Percentiles rank a stretch among this genome's conserved stretches.
These are phyloP conservation scores for Cynopterus brachyotis DNA, from an alignment of 2,113 vertebrate genomes.

Conservation along the genomic window DNA sequence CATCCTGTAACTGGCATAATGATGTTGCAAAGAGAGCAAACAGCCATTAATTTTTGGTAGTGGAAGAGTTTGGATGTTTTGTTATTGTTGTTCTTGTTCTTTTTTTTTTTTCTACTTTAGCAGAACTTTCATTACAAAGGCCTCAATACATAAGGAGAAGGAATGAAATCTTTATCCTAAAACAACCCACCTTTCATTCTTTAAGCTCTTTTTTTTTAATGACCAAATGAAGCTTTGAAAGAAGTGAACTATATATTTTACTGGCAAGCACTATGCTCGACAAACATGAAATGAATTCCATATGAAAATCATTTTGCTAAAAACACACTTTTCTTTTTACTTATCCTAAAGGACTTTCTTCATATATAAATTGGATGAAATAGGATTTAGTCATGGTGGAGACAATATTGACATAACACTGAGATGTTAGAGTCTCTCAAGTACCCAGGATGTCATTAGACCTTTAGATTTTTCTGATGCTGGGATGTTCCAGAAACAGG, in stretches of 20 bases:
- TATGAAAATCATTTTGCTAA: slow-evolving; percentile 29
- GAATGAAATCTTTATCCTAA: background rate
- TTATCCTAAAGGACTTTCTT: background rate
- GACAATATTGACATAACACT: background rate
- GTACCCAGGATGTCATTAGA: background rate
- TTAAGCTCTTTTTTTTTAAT: background rate
- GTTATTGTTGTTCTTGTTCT: background rate
- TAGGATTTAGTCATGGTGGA: background rate
- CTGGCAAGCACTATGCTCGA: background rate
- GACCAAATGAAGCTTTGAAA: background rate
- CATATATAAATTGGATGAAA: background rate
- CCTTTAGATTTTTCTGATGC: background rate
- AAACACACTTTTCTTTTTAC: background rate
- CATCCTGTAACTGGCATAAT: background rate
- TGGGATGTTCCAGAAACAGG: background rate
- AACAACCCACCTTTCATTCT: background rate
- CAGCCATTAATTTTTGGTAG: background rate
- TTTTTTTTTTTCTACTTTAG: background rate
- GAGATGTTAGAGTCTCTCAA: background rate
- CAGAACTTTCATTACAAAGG: background rate
- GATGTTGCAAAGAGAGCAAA: background rate
- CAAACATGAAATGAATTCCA: background rate
- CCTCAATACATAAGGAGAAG: background rate
- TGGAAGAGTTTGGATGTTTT: background rate
- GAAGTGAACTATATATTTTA: background rate